phyloP scores from a whole-genome alignment of 2,113 vertebrate genomes.

The Coryphaenoides rupestris region DNA sequence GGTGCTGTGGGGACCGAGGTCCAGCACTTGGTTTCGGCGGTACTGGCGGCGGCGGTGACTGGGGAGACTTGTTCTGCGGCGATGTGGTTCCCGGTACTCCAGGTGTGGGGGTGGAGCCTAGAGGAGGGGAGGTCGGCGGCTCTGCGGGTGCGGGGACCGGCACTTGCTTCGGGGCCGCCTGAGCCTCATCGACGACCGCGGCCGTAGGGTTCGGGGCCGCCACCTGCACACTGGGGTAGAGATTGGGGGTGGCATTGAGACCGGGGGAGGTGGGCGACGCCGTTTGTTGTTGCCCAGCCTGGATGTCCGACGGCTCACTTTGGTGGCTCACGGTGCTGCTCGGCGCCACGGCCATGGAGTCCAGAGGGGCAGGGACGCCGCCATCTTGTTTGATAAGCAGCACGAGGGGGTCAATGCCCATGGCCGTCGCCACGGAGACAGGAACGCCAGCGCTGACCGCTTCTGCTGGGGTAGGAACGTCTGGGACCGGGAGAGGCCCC shows the following conservation, averaged over 20 bases:
- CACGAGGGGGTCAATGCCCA: constrained; percentile 1
- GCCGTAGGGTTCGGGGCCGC: constrained; percentile 52
- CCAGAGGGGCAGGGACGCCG: neutral
- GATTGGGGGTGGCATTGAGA: constrained; percentile 55
- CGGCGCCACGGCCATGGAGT: constrained; percentile 31
- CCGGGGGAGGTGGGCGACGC: constrained; percentile 39
- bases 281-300: constrained; percentile 10
- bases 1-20: constrained; percentile 28
- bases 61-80: constrained; percentile 36
- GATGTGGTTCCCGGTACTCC: neutral
- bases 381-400: constrained; percentile 4
- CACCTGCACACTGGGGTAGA: constrained; percentile 56
- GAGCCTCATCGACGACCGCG: constrained; percentile 19
- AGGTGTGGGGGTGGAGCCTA: neutral
- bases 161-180: constrained; percentile 4
- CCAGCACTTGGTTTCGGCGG: constrained; percentile 15
- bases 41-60: constrained; percentile 28
- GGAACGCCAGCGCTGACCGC: constrained; percentile 7
- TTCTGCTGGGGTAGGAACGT: neutral
- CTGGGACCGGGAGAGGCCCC: constrained; percentile 15
- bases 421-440: constrained; percentile 4
- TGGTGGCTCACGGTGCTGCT: constrained; percentile 22
- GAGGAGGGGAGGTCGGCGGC: constrained; percentile 5
- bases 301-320: constrained; percentile 22
- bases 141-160: constrained; percentile 5